Conservation (phyloP, 2,797 vertebrate species). For the Acrocephalus scirpaceus region DNA sequence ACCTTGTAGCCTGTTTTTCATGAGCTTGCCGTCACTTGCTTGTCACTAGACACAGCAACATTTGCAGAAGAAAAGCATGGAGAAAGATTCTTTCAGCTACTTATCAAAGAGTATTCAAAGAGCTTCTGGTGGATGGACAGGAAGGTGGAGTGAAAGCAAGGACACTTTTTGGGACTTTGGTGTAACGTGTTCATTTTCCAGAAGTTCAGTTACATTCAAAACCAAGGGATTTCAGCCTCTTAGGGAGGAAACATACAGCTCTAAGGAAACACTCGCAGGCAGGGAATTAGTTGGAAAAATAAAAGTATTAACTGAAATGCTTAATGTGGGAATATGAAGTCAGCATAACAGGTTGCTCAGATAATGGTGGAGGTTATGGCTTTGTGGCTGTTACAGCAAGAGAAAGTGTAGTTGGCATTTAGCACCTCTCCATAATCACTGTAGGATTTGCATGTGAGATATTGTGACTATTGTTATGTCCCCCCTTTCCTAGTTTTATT, state of each 20-base stretch:
- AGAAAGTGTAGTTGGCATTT: neutral
- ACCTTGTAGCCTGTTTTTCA: neutral
- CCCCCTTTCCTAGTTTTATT: neutral
- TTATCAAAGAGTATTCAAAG: neutral
- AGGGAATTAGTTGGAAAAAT: neutral
- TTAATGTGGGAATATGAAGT: neutral
- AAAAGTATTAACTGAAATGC: neutral
- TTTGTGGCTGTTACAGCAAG: neutral
- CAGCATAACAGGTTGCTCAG: accelerated
- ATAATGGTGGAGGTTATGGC: accelerated
- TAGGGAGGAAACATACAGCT: neutral
- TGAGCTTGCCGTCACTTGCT: neutral
- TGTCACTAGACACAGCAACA: neutral
- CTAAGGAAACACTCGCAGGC: neutral
- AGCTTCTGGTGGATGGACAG: neutral
- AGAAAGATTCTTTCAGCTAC: neutral
- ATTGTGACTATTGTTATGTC: neutral
- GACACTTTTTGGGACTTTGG: neutral
- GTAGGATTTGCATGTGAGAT: neutral
- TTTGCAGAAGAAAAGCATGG: neutral
- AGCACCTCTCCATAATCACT: neutral
- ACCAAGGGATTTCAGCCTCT: neutral
- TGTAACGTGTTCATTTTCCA: neutral
- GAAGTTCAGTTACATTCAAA: neutral
- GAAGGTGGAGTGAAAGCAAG: neutral